Evolutionary conservation across 2,113 vertebrate species (phyloP), one percentile per base, ranked within the genome.

Genomic region (Calyptomena viridis): DNA sequence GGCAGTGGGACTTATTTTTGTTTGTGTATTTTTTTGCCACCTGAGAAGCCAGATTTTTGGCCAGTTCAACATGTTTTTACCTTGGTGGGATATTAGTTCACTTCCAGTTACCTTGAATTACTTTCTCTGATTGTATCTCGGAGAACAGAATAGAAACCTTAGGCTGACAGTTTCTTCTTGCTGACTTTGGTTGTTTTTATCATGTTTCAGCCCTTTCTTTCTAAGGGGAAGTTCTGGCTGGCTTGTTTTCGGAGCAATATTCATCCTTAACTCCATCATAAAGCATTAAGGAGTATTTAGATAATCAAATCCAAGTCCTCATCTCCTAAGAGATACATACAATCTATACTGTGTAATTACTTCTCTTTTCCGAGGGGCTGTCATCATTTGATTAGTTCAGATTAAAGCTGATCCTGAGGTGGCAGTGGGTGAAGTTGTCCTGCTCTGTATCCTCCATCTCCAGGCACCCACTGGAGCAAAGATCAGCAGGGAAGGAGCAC

Each of bases 301-400:
- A 80, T 93, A 95, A 97, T 97, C 88, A 95, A 96, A 94, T 87
- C 87, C 59, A 46, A 90, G 80, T 85, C 85, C 74, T 89, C 89
- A 52, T 93, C 87, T 84, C 86, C 78, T 87, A 33, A 77, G 87
- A 87, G 90, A 73, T 84, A 59, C 25, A 18, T 64, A 50, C 63
- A 71, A 90, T 94, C 90, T 24, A 79, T 89, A 72, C 73, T 69
- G 30, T 44, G 87, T 86, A 90, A 95, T 96, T 93, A 84, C 89
- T 96, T 93, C 90, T 77, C 83, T 77, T 72, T 88, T 75, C 85
- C 69, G 86, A 85, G 49, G 76, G 71, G 39, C 81, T 82, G 69
- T 64, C 86, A 60, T 84, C 82, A 88, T 95, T 88, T 93, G 91
- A 93, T 91, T 90, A 93, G 75, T 35, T 73, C 46, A 30, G 67